Evolutionary conservation across 2,888 invertebrate genomes (phyloP), one percentile per base, ranked within the genome.

Genomic region (Mystacides longicornis): DNA sequence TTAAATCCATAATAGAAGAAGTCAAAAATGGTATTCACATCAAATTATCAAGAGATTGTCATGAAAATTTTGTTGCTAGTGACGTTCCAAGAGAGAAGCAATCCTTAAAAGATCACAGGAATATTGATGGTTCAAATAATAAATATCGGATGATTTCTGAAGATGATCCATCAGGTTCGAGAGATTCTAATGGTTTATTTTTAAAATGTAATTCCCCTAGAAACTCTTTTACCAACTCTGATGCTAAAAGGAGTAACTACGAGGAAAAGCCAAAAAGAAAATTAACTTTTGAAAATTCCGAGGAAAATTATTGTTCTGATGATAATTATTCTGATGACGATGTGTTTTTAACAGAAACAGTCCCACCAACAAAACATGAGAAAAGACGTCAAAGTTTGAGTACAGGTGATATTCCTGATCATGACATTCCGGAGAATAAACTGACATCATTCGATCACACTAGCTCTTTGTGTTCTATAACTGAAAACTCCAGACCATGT

Each of bases 1-100:
- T 67, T 54, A 65, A 66, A 62, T 64, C 66, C 14, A 65, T 68
- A 43, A 67, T 67, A 31, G 63, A 66, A 45, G 65, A 67, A 61
- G 66, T 67, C 20, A 59, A 64, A 56, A 58, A 58, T 27, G 64
- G 66, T 50, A 63, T 65, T 56, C 58, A 62, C 18, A 62, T 60
- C 49, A 61, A 61, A 50, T 57, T 60, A 18, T 55, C 57, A 18
- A 58, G 56, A 51, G 58, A 60, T 23, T 55, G 55, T 49, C 52
- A 69, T 58, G 67, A 71, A 52, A 52, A 50, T 46, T 14, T 21
- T 20, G 18, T 20, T 22, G 50, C 46, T 18, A 16, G 7, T 27
- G 33, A 23, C 16, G 33, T 5, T 16, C 18, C 21, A 22, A 23
- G 31, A n/a, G 42, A 55, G 23, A 9, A 31, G 23, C 23, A 20